These are phyloP conservation scores for Psittacus erithacus DNA, from an alignment of 2,113 vertebrate genomes.

Conservation along the genomic window DNA sequence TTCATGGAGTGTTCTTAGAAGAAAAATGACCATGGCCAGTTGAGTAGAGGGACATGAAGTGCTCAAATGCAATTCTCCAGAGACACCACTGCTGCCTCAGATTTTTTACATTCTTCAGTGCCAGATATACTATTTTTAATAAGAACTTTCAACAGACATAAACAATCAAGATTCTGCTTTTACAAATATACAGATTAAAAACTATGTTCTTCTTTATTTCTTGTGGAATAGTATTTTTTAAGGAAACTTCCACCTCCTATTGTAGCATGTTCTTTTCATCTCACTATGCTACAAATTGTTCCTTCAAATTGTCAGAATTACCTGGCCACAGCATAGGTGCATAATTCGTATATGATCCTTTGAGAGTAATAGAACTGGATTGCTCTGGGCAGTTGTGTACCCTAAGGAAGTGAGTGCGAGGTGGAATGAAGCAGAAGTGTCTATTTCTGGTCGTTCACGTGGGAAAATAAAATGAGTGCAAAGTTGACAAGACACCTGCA, in stretches of 20 bases:
- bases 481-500: constrained; percentile 24
- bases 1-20: not conserved
- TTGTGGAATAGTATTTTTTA: not conserved
- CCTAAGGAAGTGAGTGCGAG: constrained; percentile 49
- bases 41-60: not conserved
- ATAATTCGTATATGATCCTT: not conserved
- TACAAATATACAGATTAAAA: not conserved
- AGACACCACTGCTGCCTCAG: not conserved
- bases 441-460: not conserved
- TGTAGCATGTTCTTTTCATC: not conserved
- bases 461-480: constrained; percentile 51
- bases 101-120: not conserved
- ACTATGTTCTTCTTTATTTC: not conserved
- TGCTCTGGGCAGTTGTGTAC: not conserved
- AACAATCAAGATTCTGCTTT: not conserved
- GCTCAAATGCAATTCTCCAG: not conserved
- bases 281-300: not conserved
- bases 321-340: not conserved
- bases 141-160: not conserved
- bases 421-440: constrained; percentile 41
- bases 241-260: not conserved
- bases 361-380: not conserved
- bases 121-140: not conserved
- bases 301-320: not conserved
- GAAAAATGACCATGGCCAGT: not conserved